Evolutionary conservation across 2,888 invertebrate genomes (phyloP).

Genomic region (Malachius bipustulatus): DNA sequence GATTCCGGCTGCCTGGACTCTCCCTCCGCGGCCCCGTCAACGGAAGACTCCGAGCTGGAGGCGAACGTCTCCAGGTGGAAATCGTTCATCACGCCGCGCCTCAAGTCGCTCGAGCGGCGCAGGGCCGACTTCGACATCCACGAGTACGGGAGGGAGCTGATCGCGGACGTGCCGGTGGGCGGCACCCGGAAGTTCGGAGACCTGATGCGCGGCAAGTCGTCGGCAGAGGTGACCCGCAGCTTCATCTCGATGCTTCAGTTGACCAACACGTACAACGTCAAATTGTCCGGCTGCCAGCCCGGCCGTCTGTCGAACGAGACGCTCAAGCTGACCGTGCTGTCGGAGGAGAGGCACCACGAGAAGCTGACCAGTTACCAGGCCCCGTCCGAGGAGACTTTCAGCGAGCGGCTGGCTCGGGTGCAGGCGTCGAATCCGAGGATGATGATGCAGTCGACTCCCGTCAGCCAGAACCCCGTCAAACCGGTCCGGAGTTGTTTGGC

Average conservation of each 20-base stretch:
- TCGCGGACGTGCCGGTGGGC: neutral
- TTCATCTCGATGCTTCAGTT: neutral
- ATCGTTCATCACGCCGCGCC: neutral
- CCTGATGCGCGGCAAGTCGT: neutral
- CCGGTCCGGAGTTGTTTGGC: no score
- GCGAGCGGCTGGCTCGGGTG: neutral
- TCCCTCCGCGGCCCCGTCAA: no score
- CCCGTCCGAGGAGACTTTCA: neutral
- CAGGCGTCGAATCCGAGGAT: constrained; percentile 1
- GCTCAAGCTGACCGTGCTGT: neutral
- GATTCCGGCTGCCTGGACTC: no score
- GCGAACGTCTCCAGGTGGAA: neutral
- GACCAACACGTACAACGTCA: constrained; percentile 1
- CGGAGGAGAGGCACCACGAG: neutral
- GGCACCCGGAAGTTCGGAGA: neutral
- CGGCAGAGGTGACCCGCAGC: neutral
- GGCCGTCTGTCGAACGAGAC: neutral
- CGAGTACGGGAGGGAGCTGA: neutral
- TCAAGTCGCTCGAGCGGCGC: neutral
- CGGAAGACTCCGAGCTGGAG: no score
- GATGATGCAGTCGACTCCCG: neutral
- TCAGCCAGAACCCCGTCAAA: no score
- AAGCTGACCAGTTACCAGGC: neutral
- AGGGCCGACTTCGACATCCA: neutral
- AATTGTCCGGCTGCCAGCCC: neutral